Evolutionary conservation across 2,888 invertebrate genomes (phyloP).

Genomic region (Pharmacophagus antenor): DNA sequence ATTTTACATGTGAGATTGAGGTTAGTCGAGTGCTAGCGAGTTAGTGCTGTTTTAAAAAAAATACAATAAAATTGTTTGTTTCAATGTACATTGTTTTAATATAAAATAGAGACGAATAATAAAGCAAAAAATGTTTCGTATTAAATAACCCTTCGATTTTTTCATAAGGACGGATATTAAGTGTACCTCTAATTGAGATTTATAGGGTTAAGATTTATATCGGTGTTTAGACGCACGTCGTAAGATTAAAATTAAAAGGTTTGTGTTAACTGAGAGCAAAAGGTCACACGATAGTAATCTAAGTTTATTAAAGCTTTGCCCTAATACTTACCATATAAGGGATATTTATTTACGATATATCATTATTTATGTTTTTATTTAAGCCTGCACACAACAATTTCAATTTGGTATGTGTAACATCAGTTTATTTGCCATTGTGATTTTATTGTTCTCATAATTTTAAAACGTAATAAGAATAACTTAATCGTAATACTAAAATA

Average conservation of each 20-base stretch:
- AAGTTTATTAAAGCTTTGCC: constrained; percentile 8
- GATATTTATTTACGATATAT: background rate
- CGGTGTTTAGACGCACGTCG: constrained; percentile 13
- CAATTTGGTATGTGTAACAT: too few relatives aligned
- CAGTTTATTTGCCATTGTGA: background rate
- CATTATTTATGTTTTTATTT: background rate
- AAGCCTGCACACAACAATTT: background rate
- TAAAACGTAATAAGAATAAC: too few relatives aligned
- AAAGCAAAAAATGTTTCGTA: background rate
- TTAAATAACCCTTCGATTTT: background rate
- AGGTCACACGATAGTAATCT: constrained; percentile 9
- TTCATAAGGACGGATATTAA: background rate
- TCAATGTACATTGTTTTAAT: too few relatives aligned
- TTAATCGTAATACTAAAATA: too few relatives aligned
- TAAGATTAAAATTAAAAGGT: constrained; percentile 12
- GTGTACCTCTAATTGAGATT: constrained; percentile 21
- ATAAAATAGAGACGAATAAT: too few relatives aligned
- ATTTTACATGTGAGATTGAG: too few relatives aligned
- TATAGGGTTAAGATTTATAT: constrained; percentile 19
- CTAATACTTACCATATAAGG: background rate
- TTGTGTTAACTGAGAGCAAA: constrained; percentile 7
- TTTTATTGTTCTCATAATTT: too few relatives aligned
- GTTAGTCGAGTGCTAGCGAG: too few relatives aligned
- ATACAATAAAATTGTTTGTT: too few relatives aligned
- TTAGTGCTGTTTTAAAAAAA: too few relatives aligned